Evolutionary conservation across 2,113 vertebrate species (phyloP), one percentile per base, ranked within the genome.

Genomic region (Pachyramphus minor): DNA sequence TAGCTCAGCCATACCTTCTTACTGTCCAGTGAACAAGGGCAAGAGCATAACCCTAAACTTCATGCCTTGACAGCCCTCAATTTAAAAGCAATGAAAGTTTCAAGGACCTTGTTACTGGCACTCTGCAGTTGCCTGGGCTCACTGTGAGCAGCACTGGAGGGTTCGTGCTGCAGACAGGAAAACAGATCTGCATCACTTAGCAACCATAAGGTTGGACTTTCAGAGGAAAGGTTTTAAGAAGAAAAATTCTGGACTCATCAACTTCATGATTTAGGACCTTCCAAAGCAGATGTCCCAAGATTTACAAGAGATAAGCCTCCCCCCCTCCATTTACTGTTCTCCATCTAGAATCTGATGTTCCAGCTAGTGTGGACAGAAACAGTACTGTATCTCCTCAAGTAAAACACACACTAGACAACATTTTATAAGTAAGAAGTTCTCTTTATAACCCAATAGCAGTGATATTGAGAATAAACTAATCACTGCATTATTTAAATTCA

Each of bases 101-200:
- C 42, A 86, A 92, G 85, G 88, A 92, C 41, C 83, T 75, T 49
- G 1, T 33, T 64, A 41, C 60, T 28, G 23, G 77, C 64, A 78
- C 53, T 75, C 93, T 87, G 94, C 93, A 94, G 90, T 31, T 92
- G 68, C 79, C 69, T 44, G 31, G 85, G 79, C 87, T 93, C 41
- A 75, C 84, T 63, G 35, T 12, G 52, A 94, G 87, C 90, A 96
- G 94, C 95, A 94, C 67, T 63, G 83, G 75, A 91, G 95, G 74
- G 75, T 74, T 93, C 21, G 9, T 83, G 92, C 90, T 96, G 96
- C 93, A 96, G 93, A 52, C 76, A 60, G 79, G 88, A 94, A 94
- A 84, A 92, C 62, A 87, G 93, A 83, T 78, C 90, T 92, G 88
- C 92, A 96, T 95, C 80, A 75, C 92, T 96, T 96, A 94, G 96